These are phyloP conservation scores for Actenoides hombroni DNA, from an alignment of 2,113 vertebrate species.

Conservation along the genomic window DNA sequence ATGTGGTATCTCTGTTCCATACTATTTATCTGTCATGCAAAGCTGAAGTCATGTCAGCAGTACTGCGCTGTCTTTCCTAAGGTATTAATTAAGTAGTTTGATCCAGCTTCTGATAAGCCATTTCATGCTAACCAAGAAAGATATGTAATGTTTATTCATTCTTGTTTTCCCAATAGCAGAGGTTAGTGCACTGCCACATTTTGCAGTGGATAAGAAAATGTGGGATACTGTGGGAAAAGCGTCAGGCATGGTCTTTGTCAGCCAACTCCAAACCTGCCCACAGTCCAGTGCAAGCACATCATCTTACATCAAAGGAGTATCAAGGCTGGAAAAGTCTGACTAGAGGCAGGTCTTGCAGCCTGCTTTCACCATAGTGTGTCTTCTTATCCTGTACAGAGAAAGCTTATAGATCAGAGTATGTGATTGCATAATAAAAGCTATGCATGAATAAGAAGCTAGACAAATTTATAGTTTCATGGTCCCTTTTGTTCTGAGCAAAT, in stretches of 20 bases:
- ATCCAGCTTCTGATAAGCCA: not conserved
- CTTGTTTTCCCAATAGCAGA: not conserved
- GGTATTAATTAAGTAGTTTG: not conserved
- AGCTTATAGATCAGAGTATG: not conserved
- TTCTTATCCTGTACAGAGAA: not conserved
- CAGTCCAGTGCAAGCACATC: not conserved
- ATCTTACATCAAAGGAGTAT: not conserved
- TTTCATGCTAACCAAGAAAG: not conserved
- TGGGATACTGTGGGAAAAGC: not conserved
- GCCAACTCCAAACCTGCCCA: not conserved
- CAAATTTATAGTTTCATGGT: not conserved
- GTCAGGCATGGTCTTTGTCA: not conserved
- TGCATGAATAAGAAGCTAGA: not conserved
- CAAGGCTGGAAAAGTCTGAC: not conserved
- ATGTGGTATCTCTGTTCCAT: not conserved
- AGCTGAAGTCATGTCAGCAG: not conserved
- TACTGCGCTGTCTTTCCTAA: not conserved
- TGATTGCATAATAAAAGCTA: not conserved
- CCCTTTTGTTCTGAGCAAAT: not conserved
- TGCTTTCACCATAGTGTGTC: not conserved
- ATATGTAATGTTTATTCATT: not conserved
- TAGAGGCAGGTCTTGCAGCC: not conserved
- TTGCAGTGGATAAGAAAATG: not conserved
- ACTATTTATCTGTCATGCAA: not conserved
- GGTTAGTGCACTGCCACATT: not conserved